Evolutionary conservation across 2,113 vertebrate genomes (phyloP), one percentile per base, ranked within the genome.

Genomic region (Numida meleagris): DNA sequence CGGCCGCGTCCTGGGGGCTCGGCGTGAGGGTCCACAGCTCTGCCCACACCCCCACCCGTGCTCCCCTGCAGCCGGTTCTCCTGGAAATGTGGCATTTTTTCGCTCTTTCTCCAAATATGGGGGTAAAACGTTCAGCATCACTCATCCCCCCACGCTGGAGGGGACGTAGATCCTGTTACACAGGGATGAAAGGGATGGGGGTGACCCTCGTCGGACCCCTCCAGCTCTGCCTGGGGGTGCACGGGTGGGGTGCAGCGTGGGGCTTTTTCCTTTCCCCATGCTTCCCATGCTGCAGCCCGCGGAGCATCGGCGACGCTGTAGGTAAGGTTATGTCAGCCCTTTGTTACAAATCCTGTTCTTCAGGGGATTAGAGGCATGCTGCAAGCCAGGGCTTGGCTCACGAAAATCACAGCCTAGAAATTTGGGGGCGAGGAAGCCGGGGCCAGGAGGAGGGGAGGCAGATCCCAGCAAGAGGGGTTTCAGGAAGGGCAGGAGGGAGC

Each of bases 321-420:
- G 93, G 90, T 80, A 57, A 40, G 58, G 88, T 34, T 36, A 2
- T 62, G 81, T 53, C 81, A 82, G 58, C 23, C 72, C 33, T 78
- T 21, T 70, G 75, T 86, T 72, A 43, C 40, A 46, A 71, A 91
- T 89, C 95, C 90, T 86, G 86, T 91, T 93, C 68, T 72, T 70
- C 73, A 33, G 88, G 91, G 95, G 86, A 96, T 91, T 89, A 76
- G 65, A 31, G 85, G 33, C 33, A 12, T 36, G 33, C 34, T 59
- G 36, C 90, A 81, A 75, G 95, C 88, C 42, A 6, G 58, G 33
- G 72, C 88, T 87, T 58, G 90, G 90, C 90, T 71, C 29, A 0
- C 12, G 51, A 16, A 75, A 73, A 14, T 4, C 45, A 4, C 45
- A 29, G 59, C 46, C 53, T 10, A 24, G 38, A 38, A 43, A 25